Evolutionary conservation across 2,888 invertebrate species (phyloP).

Genomic region (Cephus sareptanus): DNA sequence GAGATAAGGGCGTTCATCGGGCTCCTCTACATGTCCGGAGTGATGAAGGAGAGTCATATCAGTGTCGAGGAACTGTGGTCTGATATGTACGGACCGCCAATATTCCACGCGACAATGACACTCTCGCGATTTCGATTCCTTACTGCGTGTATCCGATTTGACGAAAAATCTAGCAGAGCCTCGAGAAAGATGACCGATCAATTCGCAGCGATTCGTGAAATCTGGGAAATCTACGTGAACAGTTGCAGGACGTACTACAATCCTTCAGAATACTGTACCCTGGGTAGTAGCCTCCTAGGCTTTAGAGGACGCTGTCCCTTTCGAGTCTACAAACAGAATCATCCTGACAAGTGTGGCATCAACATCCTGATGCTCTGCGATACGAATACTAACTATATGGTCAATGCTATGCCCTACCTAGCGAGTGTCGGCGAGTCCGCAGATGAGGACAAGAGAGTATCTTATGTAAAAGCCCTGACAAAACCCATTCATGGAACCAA

Average conservation of each 20-base stretch:
- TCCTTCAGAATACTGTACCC: conserved; percentile 24
- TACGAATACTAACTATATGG: conserved; percentile 24
- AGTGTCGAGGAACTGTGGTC: conserved; percentile 19
- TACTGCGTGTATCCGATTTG: conserved; percentile 13
- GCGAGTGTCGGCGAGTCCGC: conserved; percentile 18
- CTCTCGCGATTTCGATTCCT: conserved; percentile 16
- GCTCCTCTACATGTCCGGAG: conserved; percentile 16
- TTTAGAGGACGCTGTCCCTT: conserved; percentile 32
- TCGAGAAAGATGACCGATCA: conserved; percentile 9
- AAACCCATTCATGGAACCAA: conserved; percentile 28
- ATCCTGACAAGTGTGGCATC: conserved; percentile 30
- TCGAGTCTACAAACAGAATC: conserved; percentile 26
- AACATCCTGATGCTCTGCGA: conserved; percentile 29
- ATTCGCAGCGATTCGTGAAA: conserved; percentile 23
- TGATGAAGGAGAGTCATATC: conserved; percentile 14
- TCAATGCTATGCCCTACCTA: conserved; percentile 28
- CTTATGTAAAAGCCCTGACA: conserved; percentile 22
- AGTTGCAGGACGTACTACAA: conserved; percentile 31
- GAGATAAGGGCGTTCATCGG: conserved; percentile 18
- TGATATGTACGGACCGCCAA: conserved; percentile 17
- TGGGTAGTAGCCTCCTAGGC: conserved; percentile 23
- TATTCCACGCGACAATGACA: conserved; percentile 21
- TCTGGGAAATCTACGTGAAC: conserved; percentile 19
- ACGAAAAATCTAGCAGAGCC: conserved; percentile 13
- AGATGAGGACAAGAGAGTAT: conserved; percentile 9